Evolutionary conservation across 2,113 vertebrate genomes (phyloP), one percentile per base, ranked within the genome.

Genomic region (Sakesphorus luctuosus): DNA sequence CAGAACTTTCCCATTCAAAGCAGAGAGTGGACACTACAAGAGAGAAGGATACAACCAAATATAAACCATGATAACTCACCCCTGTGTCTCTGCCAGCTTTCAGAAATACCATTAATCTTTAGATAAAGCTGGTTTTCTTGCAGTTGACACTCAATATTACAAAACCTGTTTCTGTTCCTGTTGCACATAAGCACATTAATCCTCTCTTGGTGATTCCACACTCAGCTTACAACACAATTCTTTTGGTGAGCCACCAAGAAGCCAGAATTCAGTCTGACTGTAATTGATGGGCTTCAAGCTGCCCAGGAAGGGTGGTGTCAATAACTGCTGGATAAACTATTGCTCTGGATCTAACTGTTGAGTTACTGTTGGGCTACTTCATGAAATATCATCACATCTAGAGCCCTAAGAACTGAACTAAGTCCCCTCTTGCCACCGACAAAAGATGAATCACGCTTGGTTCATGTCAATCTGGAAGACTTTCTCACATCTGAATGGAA

Each of bases 401-500:
- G 53, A 88, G 81, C 28, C 46, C 71, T 14, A 28, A 74, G 47
- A 92, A 73, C 65, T 71, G 40, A 82, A 43, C 69, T 75, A 69
- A 61, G 53, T 53, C 40, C 21, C 7, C 58, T 79, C 66, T 68
- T 0, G 0, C 47, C 76, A 53, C 49, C 13, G 36, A 81, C 14
- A 81, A 89, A 87, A 87, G 77, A 76, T 56, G 31, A 92, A 88
- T 84, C 55, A 92, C 71, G 31, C 20, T 43, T 68, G 25, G 53
- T 59, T 92, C 44, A 28, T 31, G 28, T 83, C 67, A 80, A 66
- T 72, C 53, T 73, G 49, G 33, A 93, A 63, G 40, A 47, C 24
- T 74, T 90, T 83, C 73, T 96, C 43, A 83, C 71, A 84, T 92
- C 55, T 59, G n/a, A 94, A 92, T 79, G 83, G 56, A 95, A 88